Percentiles rank a stretch among this genome's conserved stretches.
These are phyloP conservation scores for Hippocampus kuda DNA, from an alignment of 2,797 vertebrate species.

Conservation along the genomic window DNA sequence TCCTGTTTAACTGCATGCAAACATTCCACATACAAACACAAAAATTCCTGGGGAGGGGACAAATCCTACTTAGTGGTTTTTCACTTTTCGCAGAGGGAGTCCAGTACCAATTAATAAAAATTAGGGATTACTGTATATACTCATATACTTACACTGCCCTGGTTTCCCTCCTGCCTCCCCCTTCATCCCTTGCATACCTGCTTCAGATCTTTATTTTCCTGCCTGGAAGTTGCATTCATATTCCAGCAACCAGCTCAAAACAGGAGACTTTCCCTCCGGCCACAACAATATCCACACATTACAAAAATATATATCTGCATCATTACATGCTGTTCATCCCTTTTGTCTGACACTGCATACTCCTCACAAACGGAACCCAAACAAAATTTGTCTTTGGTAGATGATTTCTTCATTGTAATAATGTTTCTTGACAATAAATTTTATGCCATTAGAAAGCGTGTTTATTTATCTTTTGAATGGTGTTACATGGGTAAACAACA, in stretches of 20 bases:
- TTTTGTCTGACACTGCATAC: background rate
- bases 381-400: background rate
- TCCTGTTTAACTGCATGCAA: too few species aligned
- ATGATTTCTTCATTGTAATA: background rate
- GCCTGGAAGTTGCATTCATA: background rate
- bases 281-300: background rate
- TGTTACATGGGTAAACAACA: background rate
- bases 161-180: background rate
- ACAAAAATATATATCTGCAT: background rate
- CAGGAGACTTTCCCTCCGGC: background rate
- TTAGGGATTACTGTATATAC: background rate
- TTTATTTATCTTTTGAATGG: background rate
- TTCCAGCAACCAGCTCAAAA: background rate
- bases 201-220: too few species aligned
- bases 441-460: background rate
- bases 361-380: background rate
- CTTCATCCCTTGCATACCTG: background rate
- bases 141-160: background rate
- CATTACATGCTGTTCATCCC: background rate
- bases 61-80: too few species aligned
- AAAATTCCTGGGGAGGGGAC: too few species aligned
- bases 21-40: too few species aligned
- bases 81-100: too few species aligned
- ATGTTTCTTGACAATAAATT: background rate
- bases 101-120: too few species aligned